A percentile compares a stretch with the other conserved stretches of the same genome.
Evolutionary conservation across 1,140 invertebrate species (phyloP).

Genomic region (Drosophila tsacasi): DNA sequence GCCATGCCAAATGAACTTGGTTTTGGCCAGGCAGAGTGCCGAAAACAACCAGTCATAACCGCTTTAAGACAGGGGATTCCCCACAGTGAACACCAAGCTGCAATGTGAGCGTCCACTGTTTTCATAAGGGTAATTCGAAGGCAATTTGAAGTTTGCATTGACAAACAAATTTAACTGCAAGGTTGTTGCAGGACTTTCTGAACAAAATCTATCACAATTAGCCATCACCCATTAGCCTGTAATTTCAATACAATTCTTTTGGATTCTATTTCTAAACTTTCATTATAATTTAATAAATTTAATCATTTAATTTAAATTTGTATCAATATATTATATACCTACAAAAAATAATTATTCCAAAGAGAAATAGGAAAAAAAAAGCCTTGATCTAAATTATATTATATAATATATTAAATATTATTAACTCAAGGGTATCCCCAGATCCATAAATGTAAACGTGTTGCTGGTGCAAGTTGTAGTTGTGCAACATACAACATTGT

Average conservation of each 20-base stretch:
- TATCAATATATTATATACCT: too few relatives aligned
- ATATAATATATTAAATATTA: neutral
- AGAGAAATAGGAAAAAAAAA: too few relatives aligned
- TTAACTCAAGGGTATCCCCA: neutral
- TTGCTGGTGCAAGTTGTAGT: slow-evolving; percentile 14
- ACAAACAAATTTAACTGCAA: neutral
- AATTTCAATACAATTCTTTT: too few relatives aligned
- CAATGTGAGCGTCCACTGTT: slow-evolving; percentile 22
- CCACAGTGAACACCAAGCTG: slow-evolving; percentile 9
- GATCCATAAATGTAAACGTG: neutral
- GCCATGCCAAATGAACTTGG: slow-evolving; percentile 71
- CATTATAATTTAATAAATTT: too few relatives aligned
- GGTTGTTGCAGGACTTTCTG: neutral
- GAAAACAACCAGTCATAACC: slow-evolving; percentile 35
- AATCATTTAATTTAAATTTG: too few relatives aligned
- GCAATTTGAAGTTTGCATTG: slow-evolving; percentile 1
- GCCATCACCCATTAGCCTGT: too few relatives aligned
- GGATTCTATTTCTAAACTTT: too few relatives aligned
- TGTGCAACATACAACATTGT: slow-evolving; percentile 46
- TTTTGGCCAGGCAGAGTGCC: slow-evolving; percentile 55
- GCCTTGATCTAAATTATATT: too few relatives aligned
- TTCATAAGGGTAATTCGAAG: neutral
- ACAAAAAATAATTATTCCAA: too few relatives aligned
- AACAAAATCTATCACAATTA: too few relatives aligned
- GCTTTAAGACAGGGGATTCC: slow-evolving; percentile 6